Evolutionary conservation across 2,797 vertebrate species (phyloP).

Genomic region (Pipistrellus nathusii): DNA sequence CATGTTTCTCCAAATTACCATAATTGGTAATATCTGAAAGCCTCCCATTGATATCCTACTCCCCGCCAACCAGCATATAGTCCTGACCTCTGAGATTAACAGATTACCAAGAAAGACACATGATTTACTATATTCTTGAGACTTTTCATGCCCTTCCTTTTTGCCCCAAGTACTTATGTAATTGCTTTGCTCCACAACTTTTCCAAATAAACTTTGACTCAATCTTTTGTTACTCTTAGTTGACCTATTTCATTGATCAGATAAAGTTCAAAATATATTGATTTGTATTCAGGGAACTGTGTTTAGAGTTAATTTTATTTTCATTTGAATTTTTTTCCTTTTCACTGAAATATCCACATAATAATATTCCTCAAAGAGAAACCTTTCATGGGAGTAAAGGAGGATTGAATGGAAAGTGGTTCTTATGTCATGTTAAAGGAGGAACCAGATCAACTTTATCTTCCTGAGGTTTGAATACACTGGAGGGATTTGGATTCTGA

Average conservation of each 20-base stretch:
- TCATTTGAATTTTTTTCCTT: constrained; percentile 49
- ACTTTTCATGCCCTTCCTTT: neutral
- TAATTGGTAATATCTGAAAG: neutral
- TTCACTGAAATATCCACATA: neutral
- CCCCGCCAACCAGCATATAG: neutral
- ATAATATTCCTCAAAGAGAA: constrained; percentile 39
- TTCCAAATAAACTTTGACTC: neutral
- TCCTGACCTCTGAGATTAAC: neutral
- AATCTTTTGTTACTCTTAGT: neutral
- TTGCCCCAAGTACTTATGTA: neutral
- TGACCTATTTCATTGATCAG: constrained; percentile 19
- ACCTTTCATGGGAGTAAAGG: neutral
- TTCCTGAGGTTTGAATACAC: constrained; percentile 47
- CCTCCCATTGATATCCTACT: neutral
- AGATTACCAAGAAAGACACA: neutral
- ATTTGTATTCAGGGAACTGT: neutral
- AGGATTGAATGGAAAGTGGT: neutral
- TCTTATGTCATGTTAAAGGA: neutral
- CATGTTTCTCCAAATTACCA: neutral
- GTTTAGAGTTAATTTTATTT: constrained; percentile 53
- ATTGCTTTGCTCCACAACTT: neutral
- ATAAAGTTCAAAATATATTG: constrained; percentile 9
- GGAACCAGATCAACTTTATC: neutral
- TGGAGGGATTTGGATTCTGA: constrained; percentile 23
- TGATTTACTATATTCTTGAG: neutral